Base-by-base conservation (phyloP, 2,797 vertebrate genomes). In the Cryptoblepharus egeriae region DNA sequence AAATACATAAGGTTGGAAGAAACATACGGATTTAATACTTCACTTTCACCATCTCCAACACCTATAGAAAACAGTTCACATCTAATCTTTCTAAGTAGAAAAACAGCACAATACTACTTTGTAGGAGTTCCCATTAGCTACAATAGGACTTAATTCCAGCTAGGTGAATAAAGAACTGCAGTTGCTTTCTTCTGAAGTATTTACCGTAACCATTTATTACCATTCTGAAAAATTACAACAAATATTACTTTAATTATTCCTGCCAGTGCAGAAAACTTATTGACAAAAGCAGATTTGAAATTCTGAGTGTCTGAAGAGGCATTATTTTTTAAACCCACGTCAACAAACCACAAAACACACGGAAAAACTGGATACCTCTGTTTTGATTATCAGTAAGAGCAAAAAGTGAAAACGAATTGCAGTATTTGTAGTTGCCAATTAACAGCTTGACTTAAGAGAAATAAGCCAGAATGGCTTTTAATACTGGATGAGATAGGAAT, bases 1-100 rank as follows among this genome's bases (percentile, higher is more conserved):
- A 89, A 71, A 73, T 12, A 84, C 16, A 74, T 77, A 84, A 75
- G 4, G 24, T 58, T 42, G 73, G 42, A 80, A 75, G 30, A 57
- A 75, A 24, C 35, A 49, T 11, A 49, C 4, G 4, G 9, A 42
- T 49, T 68, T 37, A 57, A 63, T 49, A 28, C 32, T 32, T 49
- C 28, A 39, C 30, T 16, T 2, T 45, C 42, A 30, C 10, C 37
- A 18, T 57, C 39, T 61, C 57, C 45, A 64, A 42, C 28, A 79
- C 63, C 35, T 35, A 55, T 18, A 24, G 24, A 32, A 77, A n/a
- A 55, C 30, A 28, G 26, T 30, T 63, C 52, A 69, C 32, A 57
- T 37, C 30, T 57, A 16, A n/a, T 28, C 24, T 24, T 57, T 28
- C 6, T 42, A 68, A 26, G 30, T 12, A 57, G 39, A 35, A 5